A percentile compares a stretch with the other conserved stretches of the same genome.
These are phyloP conservation scores for Clinocottus analis DNA, from an alignment of 2,113 vertebrate genomes.

Conservation along the genomic window DNA sequence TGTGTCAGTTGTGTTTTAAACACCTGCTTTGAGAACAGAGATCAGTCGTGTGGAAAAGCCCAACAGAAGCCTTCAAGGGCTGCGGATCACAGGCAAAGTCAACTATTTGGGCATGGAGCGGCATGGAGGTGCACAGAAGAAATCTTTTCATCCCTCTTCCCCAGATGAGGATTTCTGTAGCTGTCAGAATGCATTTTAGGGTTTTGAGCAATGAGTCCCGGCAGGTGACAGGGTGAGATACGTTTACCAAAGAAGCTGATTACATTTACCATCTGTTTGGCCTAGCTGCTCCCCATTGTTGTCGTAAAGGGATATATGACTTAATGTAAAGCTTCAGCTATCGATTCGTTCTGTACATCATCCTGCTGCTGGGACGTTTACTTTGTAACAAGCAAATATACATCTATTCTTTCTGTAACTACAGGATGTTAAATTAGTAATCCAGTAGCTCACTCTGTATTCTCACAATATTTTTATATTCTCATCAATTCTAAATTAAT, in stretches of 20 bases:
- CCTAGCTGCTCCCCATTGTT: slow-evolving; percentile 25
- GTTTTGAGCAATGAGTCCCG: slow-evolving; percentile 66
- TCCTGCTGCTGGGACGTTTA: background rate
- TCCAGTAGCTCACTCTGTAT: background rate
- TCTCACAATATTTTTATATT: background rate
- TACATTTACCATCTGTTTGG: slow-evolving; percentile 41
- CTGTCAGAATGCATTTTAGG: slow-evolving; percentile 76
- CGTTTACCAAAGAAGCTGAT: slow-evolving; percentile 59
- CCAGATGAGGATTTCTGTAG: slow-evolving; percentile 73
- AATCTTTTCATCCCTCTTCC: slow-evolving; percentile 72
- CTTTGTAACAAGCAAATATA: slow-evolving; percentile 24
- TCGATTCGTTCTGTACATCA: slow-evolving; percentile 9
- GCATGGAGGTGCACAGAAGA: slow-evolving; percentile 65
- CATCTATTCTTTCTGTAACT: background rate
- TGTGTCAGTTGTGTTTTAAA: slow-evolving; percentile 71
- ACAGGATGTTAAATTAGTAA: background rate
- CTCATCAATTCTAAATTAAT: slow-evolving; percentile 5
- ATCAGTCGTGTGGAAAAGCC: slow-evolving; percentile 75
- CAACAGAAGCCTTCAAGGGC: slow-evolving; percentile 78
- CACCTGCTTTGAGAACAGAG: slow-evolving; percentile 80
- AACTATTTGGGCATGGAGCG: slow-evolving; percentile 78
- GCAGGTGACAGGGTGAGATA: slow-evolving; percentile 71
- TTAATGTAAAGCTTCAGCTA: slow-evolving; percentile 2
- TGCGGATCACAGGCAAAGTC: slow-evolving; percentile 77
- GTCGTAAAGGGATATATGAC: slow-evolving; percentile 5